Base-by-base conservation (phyloP, 2,797 vertebrate genomes). In the Xiphorhynchus erythropygius region DNA sequence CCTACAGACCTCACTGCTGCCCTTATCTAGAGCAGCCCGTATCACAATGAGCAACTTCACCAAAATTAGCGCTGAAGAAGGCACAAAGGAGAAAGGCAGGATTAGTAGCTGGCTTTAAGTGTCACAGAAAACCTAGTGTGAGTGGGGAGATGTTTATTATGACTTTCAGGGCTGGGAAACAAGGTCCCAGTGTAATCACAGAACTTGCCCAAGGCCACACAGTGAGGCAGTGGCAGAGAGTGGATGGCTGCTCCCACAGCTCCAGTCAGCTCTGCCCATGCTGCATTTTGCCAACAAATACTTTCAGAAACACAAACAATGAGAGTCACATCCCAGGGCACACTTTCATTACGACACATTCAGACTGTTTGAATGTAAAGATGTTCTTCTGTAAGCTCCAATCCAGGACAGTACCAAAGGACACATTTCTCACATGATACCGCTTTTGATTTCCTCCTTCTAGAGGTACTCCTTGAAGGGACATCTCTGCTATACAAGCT, bases 211-310 rank as follows among this genome's bases (percentile, higher is more conserved):
- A 82, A 81, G 70, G 85, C 70, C 56, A n/a, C 64, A 47, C 21
- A 63, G 22, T 4, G 37, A 92, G 47, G 64, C 74, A 69, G 67
- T 56, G 35, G 82, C 16, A 2, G n/a, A 85, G 62, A 49, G 37
- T 35, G 41, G 57, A 55, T 16, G 37, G 87, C 64, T 35, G 57
- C 59, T 93, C 77, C 86, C 57, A 57, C 49, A 67, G 68, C 83
- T 60, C 1, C 0, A 88, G 49, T 16, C 77, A 75, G 63, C 42
- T 0, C 42, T 0, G 0, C 44, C 68, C 12, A 1, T 0, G 0
- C 60, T 86, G 84, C 23, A 1, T 79, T 83, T 64, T 78, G 57
- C 35, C 60, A 83, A 62, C 28, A 59, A 84, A 81, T 50, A 17
- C 69, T 57, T 87, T 9, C 7, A 68, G 68, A 68, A 87, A 85